Evolutionary conservation across 1,140 invertebrate species (phyloP).

Genomic region (Drosophila athabasca): DNA sequence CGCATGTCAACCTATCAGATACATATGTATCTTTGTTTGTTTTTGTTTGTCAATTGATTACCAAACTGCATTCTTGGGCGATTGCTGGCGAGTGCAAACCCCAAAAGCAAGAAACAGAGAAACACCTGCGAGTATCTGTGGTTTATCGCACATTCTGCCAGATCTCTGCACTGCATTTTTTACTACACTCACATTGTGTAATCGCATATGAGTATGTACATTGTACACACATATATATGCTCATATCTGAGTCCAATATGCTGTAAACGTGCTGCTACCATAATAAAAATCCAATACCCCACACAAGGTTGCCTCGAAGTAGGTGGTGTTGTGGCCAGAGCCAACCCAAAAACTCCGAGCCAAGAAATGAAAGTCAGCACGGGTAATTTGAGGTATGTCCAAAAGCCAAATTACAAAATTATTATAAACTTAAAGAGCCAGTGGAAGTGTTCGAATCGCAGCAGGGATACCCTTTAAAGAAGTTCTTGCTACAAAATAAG

Average conservation of each 20-base stretch:
- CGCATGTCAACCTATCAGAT: conserved; percentile 48
- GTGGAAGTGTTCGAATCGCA: conserved; percentile 2
- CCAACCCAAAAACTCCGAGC: conserved; percentile 27
- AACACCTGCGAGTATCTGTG: conserved; percentile 16
- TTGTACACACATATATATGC: conserved; percentile 17
- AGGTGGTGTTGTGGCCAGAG: conserved; percentile 59
- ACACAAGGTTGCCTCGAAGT: conserved; percentile 69
- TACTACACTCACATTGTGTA: conserved; percentile 39
- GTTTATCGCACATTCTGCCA: conserved; percentile 41
- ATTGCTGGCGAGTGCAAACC: conserved; percentile 7
- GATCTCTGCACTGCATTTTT: conserved; percentile 47
- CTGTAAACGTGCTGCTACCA: conserved; percentile 42
- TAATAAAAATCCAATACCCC: conserved; percentile 59
- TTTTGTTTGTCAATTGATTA: conserved; percentile 55
- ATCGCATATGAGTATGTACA: conserved; percentile 20
- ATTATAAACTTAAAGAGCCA: conserved; percentile 21
- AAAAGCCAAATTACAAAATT: conserved; percentile 61
- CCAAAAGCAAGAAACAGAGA: conserved; percentile 30
- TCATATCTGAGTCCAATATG: conserved; percentile 11
- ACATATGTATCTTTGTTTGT: conserved; percentile 25
- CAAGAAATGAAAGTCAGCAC: conserved; percentile 73
- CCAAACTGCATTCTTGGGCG: conserved; percentile 46
- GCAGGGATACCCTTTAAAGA: conserved; percentile 6
- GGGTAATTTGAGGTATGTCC: conserved; percentile 65
- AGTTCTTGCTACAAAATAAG: too few relatives aligned